These are phyloP conservation scores for Drosophila arawakana DNA, from an alignment of 1,140 invertebrate species.

Conservation along the genomic window DNA sequence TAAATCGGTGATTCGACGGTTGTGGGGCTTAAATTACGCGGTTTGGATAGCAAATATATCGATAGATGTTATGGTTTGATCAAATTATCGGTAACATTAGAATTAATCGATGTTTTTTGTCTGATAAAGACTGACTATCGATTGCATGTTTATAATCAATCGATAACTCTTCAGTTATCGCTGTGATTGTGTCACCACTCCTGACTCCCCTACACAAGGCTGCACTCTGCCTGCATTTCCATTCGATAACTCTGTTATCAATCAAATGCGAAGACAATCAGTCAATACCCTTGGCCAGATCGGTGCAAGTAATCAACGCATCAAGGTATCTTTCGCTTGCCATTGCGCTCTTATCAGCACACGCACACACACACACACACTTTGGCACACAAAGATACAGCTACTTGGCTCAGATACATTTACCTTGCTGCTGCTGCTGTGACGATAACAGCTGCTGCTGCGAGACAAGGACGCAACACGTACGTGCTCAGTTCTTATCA, in stretches of 20 bases:
- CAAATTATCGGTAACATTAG: background rate
- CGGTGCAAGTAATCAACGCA: constrained; percentile 15
- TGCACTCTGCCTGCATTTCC: background rate
- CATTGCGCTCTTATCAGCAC: constrained; percentile 20
- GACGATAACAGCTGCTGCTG: constrained; percentile 30
- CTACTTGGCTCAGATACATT: constrained; percentile 36
- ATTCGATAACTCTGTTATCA: constrained; percentile 4
- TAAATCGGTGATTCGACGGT: too few species aligned
- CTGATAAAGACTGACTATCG: too few species aligned
- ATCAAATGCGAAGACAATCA: background rate
- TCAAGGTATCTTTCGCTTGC: constrained; percentile 19
- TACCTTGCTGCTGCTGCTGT: constrained; percentile 37
- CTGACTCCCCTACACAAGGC: background rate
- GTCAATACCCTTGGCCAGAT: constrained; percentile 31
- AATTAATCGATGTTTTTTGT: too few species aligned
- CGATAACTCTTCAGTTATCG: background rate
- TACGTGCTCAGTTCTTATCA: constrained; percentile 35
- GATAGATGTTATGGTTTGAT: too few species aligned
- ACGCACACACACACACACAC: constrained; percentile 1
- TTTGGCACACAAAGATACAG: constrained; percentile 16
- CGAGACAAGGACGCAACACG: constrained; percentile 46
- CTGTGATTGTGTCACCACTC: background rate
- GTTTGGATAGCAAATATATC: too few species aligned
- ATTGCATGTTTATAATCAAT: background rate
- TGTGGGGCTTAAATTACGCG: too few species aligned